Conservation (phyloP, 2,113 vertebrate genomes). For the Poicephalus meyeri region DNA sequence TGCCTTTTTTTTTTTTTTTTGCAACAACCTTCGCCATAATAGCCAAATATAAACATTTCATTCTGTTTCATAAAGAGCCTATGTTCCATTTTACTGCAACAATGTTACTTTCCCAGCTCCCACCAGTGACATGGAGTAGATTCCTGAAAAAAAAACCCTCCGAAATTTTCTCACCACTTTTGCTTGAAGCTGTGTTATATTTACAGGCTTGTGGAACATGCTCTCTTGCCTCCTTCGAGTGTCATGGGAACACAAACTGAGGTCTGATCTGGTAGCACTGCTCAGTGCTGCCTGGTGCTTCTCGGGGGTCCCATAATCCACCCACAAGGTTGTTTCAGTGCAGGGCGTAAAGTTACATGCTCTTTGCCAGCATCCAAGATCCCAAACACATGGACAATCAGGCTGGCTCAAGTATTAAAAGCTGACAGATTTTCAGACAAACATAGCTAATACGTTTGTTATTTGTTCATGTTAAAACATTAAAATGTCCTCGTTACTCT, state of each 20-base stretch:
- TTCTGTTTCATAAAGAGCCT: not conserved
- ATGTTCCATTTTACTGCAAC: not conserved
- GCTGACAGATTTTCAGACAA: not conserved
- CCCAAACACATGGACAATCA: not conserved
- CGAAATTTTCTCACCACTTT: not conserved
- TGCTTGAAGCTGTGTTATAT: not conserved
- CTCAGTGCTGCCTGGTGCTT: not conserved
- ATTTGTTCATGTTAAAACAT: not conserved
- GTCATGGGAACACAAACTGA: not conserved
- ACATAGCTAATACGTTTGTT: not conserved
- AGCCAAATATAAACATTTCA: conserved; percentile 29
- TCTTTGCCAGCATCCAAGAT: not conserved
- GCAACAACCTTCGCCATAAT: not conserved
- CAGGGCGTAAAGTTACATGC: not conserved
- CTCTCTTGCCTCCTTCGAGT: not conserved
- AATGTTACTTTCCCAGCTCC: conserved; percentile 18
- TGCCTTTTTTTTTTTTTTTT: not conserved
- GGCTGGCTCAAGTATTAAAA: not conserved
- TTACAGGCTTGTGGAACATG: conserved; percentile 46
- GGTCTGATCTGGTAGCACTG: not conserved
- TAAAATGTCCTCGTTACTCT: not conserved
- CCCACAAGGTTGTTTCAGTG: not conserved
- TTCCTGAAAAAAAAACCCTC: not conserved
- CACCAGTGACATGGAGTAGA: not conserved
- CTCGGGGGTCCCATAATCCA: not conserved